These are phyloP conservation scores for Drosophila melanogaster DNA, from an alignment of 1,140 invertebrate genomes.

Conservation along the genomic window Release_6_plus_ISO1_MT NT_037436.4:11108501-11109000, in stretches of 20 bases:
- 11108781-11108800: neutral
- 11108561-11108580: neutral
- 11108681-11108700: too few relatives aligned
- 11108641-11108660: neutral
- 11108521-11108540: neutral
- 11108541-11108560: neutral
- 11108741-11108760: too few relatives aligned
- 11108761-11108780: too few relatives aligned
- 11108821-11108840: too few relatives aligned
- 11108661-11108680: neutral
- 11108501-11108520: neutral
- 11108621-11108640: neutral
- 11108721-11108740: too few relatives aligned
- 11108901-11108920: constrained; percentile 68
- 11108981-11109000: constrained; percentile 59
- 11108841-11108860: neutral
- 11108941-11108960: constrained; percentile 41
- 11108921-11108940: constrained; percentile 65
- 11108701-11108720: too few relatives aligned
- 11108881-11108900: constrained; percentile 66
- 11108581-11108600: neutral
- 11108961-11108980: constrained; percentile 65
- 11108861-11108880: constrained; percentile 47
- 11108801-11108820: too few relatives aligned
- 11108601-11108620: neutral